Base-by-base conservation (phyloP, 2,888 invertebrate species). In the Phrixothrix hirtus region DNA sequence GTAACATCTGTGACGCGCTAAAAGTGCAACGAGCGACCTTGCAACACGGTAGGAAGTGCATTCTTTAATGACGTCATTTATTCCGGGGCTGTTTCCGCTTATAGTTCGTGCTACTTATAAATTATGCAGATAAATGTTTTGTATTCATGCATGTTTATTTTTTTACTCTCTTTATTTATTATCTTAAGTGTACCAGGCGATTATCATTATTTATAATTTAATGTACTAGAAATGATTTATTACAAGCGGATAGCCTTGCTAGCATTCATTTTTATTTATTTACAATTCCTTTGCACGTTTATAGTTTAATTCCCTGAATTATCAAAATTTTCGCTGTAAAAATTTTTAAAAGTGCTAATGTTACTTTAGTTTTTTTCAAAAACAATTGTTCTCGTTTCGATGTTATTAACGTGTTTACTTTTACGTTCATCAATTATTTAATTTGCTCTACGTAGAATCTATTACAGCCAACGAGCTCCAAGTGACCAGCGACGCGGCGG, bases 21-120 rank as follows among this genome's bases (percentile, higher is more conserved):
- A 45, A 42, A 46, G 46, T 43, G 53, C 53, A 53, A 5, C 32
- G 30, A 12, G 27, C 43, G 53, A 43, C 53, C 53, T 53, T 53
- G 53, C 32, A 36, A 21, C 35, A 6, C 14, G 34, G 34, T 38
- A 54, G 54, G 54, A 54, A 54, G 48, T 49, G 48, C 54, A 49
- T 54, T 49, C 54, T 43, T 39, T 27, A 31, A 30, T 48, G 48
- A 48, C 48, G 54, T 54, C 38, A 42, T 16, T 27, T 27, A 32
- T 43, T 32, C 45, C 30, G 41, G 43, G 41, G 51, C 45, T 34
- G 34, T 34, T 34, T 13, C 21, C 21, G 21, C 21, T 21, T 21
- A 21, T 21, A 7, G 21, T 21, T 21, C 21, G 7, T 21, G 21
- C 21, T 7, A 7, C 21, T 21, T 3, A 21, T 21, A 21, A 3